phyloP scores from a whole-genome alignment of 1,140 invertebrate genomes.

The Mya arenaria region DNA sequence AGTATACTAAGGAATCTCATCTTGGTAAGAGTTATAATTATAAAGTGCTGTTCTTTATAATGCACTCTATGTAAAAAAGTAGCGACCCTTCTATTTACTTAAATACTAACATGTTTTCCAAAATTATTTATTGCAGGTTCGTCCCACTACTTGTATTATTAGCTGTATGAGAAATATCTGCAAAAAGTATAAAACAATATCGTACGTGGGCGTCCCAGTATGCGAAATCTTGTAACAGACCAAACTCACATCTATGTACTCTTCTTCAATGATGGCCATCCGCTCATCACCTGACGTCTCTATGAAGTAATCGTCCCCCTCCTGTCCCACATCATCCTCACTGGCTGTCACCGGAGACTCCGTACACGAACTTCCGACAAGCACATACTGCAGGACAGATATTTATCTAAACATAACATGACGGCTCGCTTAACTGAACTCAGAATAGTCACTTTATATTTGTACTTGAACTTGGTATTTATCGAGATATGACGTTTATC shows the following conservation, averaged over 20 bases:
- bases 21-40: no score
- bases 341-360: neutral
- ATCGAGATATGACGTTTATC: neutral
- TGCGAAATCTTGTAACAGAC: no score
- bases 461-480: neutral
- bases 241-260: constrained; percentile 39
- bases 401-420: neutral
- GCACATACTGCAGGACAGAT: neutral
- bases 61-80: no score
- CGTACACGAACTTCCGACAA: neutral
- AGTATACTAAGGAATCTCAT: neutral
- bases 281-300: constrained; percentile 30
- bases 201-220: no score
- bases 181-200: no score
- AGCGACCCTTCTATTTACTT: no score
- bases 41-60: no score
- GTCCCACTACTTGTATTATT: no score
- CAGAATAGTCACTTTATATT: neutral
- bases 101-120: no score
- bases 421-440: neutral
- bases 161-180: no score
- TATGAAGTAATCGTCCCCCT: constrained; percentile 23
- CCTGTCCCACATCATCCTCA: constrained; percentile 7
- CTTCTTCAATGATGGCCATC: constrained; percentile 36
- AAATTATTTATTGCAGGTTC: no score